Evolutionary conservation across 2,797 vertebrate genomes (phyloP), one percentile per base, ranked within the genome.

Genomic region (Anabas testudineus): DNA sequence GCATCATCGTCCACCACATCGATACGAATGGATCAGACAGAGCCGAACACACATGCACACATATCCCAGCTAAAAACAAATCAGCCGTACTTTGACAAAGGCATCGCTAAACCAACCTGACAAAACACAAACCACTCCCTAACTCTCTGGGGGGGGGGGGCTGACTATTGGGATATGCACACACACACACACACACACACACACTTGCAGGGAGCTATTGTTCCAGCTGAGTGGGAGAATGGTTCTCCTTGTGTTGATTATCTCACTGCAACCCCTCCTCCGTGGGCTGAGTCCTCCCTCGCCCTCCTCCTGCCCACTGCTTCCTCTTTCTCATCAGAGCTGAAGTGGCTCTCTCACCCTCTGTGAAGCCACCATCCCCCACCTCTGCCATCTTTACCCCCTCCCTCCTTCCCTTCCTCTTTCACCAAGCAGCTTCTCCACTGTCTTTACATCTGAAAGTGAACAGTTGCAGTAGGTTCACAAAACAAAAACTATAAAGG

Each of bases 221-320:
- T 88, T 90, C 80, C 81, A 76, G 81, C 85, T 67, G 84, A 88
- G 82, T 71, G 63, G 76, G 85, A 90, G 87, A 92, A 90, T 87
- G 78, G 81, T 57, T 84, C 81, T 85, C 77, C 82, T 90, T 92
- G 87, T 90, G 88, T 82, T 80, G 88, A 90, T 90, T 91, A 87
- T 89, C 88, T 88, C 88, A 85, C 67, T 71, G 67, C 64, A n/a
- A n/a, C 54, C 57, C 78, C 42, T 57, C 54, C 83, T 53, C 56
- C 13, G 45, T 81, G 78, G 56, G 42, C 82, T 46, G 24, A 76
- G 18, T 48, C 64, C 42, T 16, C 54, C 46, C 36, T 8, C 55
- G 1, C 51, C 24, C 12, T 48, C 62, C 19, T 51, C 28, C 37
- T 65, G 46, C 60, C 52, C 78, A 71, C 63, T 76, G 67, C 71